Evolutionary conservation across 53 echinoderm and acorn worm species (phyloP), one percentile per base, ranked within the genome.

Genomic region (Stichopus horrens): DNA sequence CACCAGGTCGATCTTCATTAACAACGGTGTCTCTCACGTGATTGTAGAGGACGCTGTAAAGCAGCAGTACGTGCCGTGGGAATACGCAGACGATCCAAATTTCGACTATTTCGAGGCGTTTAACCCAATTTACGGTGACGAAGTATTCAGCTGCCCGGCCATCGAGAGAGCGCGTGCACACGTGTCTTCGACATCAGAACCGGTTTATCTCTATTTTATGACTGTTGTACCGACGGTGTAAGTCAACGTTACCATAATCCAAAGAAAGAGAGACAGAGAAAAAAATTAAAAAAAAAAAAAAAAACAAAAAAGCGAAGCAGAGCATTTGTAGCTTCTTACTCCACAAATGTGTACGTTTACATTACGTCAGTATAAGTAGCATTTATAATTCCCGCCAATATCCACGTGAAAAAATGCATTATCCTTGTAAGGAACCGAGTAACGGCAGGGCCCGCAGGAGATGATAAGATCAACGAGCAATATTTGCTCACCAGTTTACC

Each of bases 121-220:
- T 14, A 78, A 78, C n/a, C 78, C 78, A 16, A 78, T 78, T n/a
- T 54, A 78, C n/a, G 78, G 78, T 16, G 78, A 78, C 16, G 78
- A 78, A n/a, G 78, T n/a, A 78, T 78, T 78, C n/a, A 78, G 78
- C 52, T 78, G 78, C 55, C 78, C 78, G 52, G 6, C 53, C 78
- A 37, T 78, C 18, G 55, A 52, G 55, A 55, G 53, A 16, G 78
- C 78, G 11, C 13, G 78, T 16, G 78, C 54, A 54, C 78, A 78
- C 78, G 78, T 11, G 6, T 52, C 13, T 51, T 3, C 13, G 54
- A 78, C 78, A 54, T 78, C 78, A 54, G 53, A 54, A 11, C 78
- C 78, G 9, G 18, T 78, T 78, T 78, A 78, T 55, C 54, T 78
- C 9, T 78, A 78, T n/a, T 78, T 78, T n/a, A 78, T 78, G 78